These are phyloP conservation scores for Pissodes strobi DNA, from an alignment of 1,140 invertebrate genomes.

Conservation along the genomic window DNA sequence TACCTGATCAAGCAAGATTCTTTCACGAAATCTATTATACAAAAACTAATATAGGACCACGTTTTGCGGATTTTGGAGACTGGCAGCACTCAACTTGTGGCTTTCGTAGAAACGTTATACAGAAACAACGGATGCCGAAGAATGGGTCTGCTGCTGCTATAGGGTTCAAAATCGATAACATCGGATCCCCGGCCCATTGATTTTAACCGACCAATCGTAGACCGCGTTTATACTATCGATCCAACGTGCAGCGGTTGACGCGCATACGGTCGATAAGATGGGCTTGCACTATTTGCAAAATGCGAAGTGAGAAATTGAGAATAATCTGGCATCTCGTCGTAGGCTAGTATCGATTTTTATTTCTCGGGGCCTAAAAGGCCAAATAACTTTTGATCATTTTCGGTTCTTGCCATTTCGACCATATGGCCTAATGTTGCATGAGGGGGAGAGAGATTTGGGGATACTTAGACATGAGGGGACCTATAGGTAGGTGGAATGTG, in stretches of 20 bases:
- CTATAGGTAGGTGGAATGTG: too few relatives aligned
- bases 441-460: too few relatives aligned
- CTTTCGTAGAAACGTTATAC: slow-evolving; percentile 1
- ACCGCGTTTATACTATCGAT: slow-evolving; percentile 55
- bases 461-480: too few relatives aligned
- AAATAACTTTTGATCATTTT: too few relatives aligned
- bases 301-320: too few relatives aligned
- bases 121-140: background rate
- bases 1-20: too few relatives aligned
- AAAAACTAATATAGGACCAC: too few relatives aligned
- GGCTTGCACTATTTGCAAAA: slow-evolving; percentile 3
- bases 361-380: background rate
- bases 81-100: slow-evolving; percentile 3
- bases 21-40: too few relatives aligned
- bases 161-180: slow-evolving; percentile 53
- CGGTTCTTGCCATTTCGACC: too few relatives aligned
- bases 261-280: slow-evolving; percentile 33
- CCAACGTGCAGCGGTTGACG: slow-evolving; percentile 47
- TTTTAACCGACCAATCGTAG: slow-evolving; percentile 55
- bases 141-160: background rate
- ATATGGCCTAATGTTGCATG: too few relatives aligned
- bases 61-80: too few relatives aligned
- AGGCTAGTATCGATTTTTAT: background rate
- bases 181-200: slow-evolving; percentile 54
- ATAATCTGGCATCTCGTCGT: too few relatives aligned